Evolutionary conservation across 2,888 invertebrate genomes (phyloP), one percentile per base, ranked within the genome.

Genomic region (Pseudococcus jackbeardsleyi): DNA sequence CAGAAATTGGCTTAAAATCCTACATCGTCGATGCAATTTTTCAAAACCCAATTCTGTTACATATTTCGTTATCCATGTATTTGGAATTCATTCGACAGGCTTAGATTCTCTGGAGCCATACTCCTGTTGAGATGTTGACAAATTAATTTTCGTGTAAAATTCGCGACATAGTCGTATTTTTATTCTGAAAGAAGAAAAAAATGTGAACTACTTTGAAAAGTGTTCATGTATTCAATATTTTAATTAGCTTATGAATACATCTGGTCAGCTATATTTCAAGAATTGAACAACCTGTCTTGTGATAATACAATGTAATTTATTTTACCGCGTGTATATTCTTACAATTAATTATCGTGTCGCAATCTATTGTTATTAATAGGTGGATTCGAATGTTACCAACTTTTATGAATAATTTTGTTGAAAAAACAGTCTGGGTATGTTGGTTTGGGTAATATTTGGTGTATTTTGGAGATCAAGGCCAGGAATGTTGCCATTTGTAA

Each of bases 321-420:
- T n/a, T 82, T 46, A 46, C 79, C 42, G 64, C 22, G 12, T 33
- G 46, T 82, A 46, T 46, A 46, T 82, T 82, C 79, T 46, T 82
- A 46, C 79, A 82, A 82, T 82, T 82, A 82, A 82, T 82, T 42
- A 46, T 46, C 9, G 79, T 82, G 42, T 82, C 79, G 79, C 17
- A 82, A 82, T n/a, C 79, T 46, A 82, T 82, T 82, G 79, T 82
- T 82, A 82, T 82, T 82, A 82, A 82, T 46, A 82, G 33, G 46
- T 22, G 19, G 9, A 64, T 82, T 82, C 46, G 79, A 82, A 46
- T 82, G 79, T 46, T 82, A 46, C 79, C 17, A 19, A 82, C 79
- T 46, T 19, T 42, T 19, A 46, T 19, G 46, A 82, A 46, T 82
- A 46, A 82, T 82, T 82, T 82, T 33, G 79, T 46, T 82, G 17